A percentile compares a stretch with the other conserved stretches of the same genome.
Evolutionary conservation across 2,113 vertebrate species (phyloP).

Genomic region (Neodon shergylaensis): DNA sequence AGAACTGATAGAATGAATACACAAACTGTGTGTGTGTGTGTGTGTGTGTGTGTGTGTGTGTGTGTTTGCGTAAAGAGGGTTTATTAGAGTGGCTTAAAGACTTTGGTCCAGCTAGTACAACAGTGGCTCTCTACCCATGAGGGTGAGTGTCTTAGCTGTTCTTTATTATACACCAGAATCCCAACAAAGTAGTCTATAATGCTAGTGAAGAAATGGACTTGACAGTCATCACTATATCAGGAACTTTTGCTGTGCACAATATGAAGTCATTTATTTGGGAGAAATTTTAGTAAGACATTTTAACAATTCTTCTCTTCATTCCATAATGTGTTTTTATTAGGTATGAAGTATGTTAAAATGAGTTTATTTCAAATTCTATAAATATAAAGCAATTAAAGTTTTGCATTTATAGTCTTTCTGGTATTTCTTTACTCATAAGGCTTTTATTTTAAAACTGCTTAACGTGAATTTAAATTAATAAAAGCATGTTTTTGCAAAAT

Average conservation of each 20-base stretch:
- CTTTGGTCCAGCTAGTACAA: not conserved
- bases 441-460: slow-evolving; percentile 13
- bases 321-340: not conserved
- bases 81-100: not conserved
- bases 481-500: not conserved
- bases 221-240: not conserved
- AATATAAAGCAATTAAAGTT: not conserved
- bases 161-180: not conserved
- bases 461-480: not conserved
- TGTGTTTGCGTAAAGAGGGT: not conserved
- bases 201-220: not conserved
- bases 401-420: not conserved
- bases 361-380: slow-evolving; percentile 1
- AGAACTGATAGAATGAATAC: not conserved
- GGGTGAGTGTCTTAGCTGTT: not conserved
- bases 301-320: not conserved
- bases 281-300: not conserved
- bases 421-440: not conserved
- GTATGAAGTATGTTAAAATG: not conserved
- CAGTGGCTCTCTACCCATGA: not conserved
- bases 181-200: not conserved
- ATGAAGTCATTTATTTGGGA: not conserved
- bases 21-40: not conserved
- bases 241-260: not conserved
- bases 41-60: not conserved